phyloP scores from a whole-genome alignment of 2,113 vertebrate genomes.

The Catharus minimus region DNA sequence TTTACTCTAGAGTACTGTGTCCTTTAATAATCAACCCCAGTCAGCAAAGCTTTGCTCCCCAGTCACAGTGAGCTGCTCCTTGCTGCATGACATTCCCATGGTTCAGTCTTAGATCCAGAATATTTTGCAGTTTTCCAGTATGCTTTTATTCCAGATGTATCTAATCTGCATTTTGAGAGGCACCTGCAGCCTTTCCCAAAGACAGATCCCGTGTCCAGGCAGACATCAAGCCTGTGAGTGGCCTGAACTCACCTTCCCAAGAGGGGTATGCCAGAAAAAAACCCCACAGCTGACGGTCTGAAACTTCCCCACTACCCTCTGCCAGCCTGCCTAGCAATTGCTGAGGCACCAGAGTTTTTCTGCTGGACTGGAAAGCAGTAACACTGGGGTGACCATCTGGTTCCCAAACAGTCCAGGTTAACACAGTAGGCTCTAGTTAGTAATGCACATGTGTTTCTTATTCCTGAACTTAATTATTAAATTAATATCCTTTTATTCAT shows the following conservation, averaged over 20 bases:
- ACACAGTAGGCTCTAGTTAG: not conserved
- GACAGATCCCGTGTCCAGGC: not conserved
- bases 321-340: not conserved
- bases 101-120: rapidly evolving
- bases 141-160: not conserved
- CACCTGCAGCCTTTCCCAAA: not conserved
- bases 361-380: not conserved
- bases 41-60: not conserved
- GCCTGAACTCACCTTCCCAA: not conserved
- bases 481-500: not conserved
- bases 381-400: not conserved
- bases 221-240: rapidly evolving
- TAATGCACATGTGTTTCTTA: not conserved
- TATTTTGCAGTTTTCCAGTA: not conserved
- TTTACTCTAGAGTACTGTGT: not conserved
- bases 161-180: not conserved
- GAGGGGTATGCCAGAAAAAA: not conserved
- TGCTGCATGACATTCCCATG: not conserved
- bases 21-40: not conserved
- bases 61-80: not conserved
- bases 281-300: not conserved
- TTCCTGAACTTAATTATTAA: not conserved
- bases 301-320: not conserved
- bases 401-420: not conserved
- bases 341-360: not conserved